phyloP scores from a whole-genome alignment of 2,113 vertebrate species.

The Megaleporinus macrocephalus region DNA sequence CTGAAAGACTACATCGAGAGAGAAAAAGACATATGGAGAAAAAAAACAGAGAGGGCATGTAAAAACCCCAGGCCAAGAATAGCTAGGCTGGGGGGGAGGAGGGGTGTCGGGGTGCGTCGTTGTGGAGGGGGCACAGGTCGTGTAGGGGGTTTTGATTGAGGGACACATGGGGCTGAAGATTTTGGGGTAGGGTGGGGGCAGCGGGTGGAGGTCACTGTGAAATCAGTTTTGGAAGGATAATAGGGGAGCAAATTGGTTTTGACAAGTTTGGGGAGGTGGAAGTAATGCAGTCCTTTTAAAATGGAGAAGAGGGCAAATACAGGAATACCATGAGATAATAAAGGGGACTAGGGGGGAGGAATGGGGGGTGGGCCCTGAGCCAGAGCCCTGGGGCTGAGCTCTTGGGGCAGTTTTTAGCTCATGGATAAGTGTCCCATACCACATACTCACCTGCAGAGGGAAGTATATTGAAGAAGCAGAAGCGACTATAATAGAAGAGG shows the following conservation, averaged over 20 bases:
- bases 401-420: conserved; percentile 25
- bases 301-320: conserved; percentile 75
- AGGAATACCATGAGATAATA: conserved; percentile 82
- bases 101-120: conserved; percentile 21
- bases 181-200: conserved; percentile 58
- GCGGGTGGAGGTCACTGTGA: conserved; percentile 70
- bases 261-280: conserved; percentile 83
- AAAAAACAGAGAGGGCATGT: neutral
- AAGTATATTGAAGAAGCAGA: conserved; percentile 43
- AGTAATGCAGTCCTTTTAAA: conserved; percentile 82
- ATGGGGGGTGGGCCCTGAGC: conserved; percentile 48
- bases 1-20: conserved; percentile 5
- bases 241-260: conserved; percentile 85
- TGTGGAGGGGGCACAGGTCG: conserved; percentile 74
- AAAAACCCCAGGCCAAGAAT: conserved; percentile 23
- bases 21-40: neutral
- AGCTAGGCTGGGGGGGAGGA: neutral
- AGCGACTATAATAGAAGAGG: conserved; percentile 43
- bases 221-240: conserved; percentile 81
- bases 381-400: conserved; percentile 58
- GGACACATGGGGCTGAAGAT: conserved; percentile 68
- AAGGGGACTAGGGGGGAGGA: conserved; percentile 59
- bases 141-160: conserved; percentile 73
- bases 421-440: conserved; percentile 14
- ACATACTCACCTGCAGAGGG: conserved; percentile 60